Base-by-base conservation (phyloP, 2,113 vertebrate species). In the Muscicapa adusta region DNA sequence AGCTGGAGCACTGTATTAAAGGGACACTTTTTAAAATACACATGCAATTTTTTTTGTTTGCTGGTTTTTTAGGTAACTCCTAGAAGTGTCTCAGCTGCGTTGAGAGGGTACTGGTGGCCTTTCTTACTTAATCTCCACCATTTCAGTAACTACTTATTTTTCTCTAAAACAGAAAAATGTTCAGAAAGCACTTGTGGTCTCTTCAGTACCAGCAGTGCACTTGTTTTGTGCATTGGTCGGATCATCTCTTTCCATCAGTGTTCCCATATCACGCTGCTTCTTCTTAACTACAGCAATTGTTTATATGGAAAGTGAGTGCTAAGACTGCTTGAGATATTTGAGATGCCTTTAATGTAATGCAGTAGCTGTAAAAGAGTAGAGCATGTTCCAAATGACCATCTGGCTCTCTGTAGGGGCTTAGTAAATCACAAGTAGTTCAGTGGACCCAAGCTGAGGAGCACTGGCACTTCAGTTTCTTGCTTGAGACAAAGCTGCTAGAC, bases 331-430 rank as follows among this genome's bases (percentile, higher is more conserved):
- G 67, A 77, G 56, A 20, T 94, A 83, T 47, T 90, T 93, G 95
- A 96, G 78, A 80, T 86, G 76, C 79, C 56, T 94, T 80, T 85
- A 77, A 74, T 73, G 51, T 80, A 85, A 62, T 74, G 75, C 79
- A 90, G 82, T 85, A 88, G 56, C 78, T 90, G 63, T 90, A 70
- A 83, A 85, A 93, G 67, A 88, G 78, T 60, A 88, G 29, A 85
- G 33, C 62, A 1, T 83, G 62, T 92, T 95, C 85, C 92, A 84
- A 9, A 53, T 93, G 82, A 84, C 91, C 94, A 94, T 74, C 82
- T 96, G 96, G 68, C 72, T 86, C 78, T 95, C 94, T 80, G 79
- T 88, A 93, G 85, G 75, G 47, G 75, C 68, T 88, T 77, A 56
- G 79, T 73, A 90, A 83, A 77, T 86, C 63, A 60, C 72, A 56